phyloP scores from a whole-genome alignment of 2,113 vertebrate species.

The Clinocottus analis region DNA sequence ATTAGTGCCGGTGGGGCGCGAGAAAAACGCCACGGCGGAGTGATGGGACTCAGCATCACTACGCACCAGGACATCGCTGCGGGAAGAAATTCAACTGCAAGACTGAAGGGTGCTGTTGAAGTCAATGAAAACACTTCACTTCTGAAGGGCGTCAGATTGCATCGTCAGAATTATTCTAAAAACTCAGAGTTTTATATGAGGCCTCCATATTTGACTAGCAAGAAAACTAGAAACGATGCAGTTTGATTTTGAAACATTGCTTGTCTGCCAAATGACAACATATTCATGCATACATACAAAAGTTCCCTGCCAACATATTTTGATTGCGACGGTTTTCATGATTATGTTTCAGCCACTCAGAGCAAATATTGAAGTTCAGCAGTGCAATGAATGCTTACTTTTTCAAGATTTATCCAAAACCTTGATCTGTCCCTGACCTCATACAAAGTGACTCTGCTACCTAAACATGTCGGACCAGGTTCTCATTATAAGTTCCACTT shows the following conservation, averaged over 20 bases:
- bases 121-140: not conserved
- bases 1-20: conserved; percentile 62
- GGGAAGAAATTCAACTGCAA: conserved; percentile 6
- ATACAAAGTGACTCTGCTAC: no score
- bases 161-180: not conserved
- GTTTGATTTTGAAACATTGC: not conserved
- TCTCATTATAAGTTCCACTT: no score
- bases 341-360: not conserved
- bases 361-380: not conserved
- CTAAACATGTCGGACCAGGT: no score
- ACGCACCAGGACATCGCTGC: not conserved
- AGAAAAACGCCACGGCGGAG: conserved; percentile 38
- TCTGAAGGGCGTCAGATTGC: not conserved
- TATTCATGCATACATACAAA: not conserved
- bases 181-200: not conserved
- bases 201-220: not conserved
- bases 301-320: not conserved
- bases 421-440: no score
- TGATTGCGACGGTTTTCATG: not conserved
- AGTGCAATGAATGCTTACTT: not conserved
- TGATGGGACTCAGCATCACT: not conserved
- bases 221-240: not conserved
- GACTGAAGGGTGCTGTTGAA: not conserved
- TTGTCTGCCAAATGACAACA: not conserved
- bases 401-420: not conserved